phyloP scores from a whole-genome alignment of 1,140 invertebrate species.

The Drosophila varians region DNA sequence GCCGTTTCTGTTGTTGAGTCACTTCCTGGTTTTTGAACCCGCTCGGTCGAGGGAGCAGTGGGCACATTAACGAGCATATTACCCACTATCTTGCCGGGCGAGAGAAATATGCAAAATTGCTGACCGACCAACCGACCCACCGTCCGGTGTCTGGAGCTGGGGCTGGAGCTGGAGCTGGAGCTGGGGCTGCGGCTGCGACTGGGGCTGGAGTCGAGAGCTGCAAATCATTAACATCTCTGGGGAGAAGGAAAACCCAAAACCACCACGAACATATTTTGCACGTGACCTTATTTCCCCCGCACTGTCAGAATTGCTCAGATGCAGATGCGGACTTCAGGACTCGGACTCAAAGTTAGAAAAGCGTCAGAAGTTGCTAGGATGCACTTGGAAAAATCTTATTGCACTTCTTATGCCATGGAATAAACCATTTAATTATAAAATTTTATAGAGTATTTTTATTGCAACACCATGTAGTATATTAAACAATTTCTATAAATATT shows the following conservation, averaged over 20 bases:
- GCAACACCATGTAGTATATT: too few species aligned
- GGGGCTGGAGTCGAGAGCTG: slow-evolving; percentile 52
- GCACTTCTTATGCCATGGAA: too few species aligned
- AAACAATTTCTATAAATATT: not conserved
- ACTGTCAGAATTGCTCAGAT: slow-evolving; percentile 55
- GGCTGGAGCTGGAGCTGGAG: too few species aligned
- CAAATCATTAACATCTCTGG: slow-evolving; percentile 79
- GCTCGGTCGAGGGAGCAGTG: slow-evolving; percentile 44
- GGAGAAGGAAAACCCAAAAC: slow-evolving; percentile 34
- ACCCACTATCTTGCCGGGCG: slow-evolving; percentile 66
- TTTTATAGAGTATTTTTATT: too few species aligned
- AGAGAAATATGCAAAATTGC: slow-evolving; percentile 78
- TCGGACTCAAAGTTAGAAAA: slow-evolving; percentile 18
- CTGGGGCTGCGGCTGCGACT: too few species aligned
- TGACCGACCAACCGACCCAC: slow-evolving; percentile 22
- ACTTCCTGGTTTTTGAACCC: slow-evolving; percentile 80
- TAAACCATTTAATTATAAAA: too few species aligned
- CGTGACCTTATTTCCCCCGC: slow-evolving; percentile 81
- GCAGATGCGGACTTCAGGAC: slow-evolving; percentile 23
- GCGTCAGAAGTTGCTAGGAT: slow-evolving; percentile 1
- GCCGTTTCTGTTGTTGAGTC: slow-evolving; percentile 70
- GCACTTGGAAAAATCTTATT: slow-evolving; percentile 6
- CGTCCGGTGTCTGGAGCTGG: not conserved
- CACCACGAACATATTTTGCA: slow-evolving; percentile 80
- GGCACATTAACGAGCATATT: slow-evolving; percentile 81